phyloP scores from a whole-genome alignment of 2,888 invertebrate species.

The Aquatica leii region DNA sequence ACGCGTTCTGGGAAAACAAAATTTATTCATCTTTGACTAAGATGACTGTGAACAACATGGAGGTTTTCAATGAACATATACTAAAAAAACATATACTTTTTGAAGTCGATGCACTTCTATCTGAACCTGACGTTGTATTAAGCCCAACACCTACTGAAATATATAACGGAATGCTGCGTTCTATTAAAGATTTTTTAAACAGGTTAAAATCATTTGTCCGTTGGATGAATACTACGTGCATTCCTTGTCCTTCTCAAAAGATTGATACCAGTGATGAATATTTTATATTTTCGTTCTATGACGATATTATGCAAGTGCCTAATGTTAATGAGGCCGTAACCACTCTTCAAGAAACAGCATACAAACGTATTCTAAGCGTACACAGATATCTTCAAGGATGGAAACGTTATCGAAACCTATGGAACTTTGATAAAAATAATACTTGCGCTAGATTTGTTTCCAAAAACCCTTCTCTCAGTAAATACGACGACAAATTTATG shows the following conservation, averaged over 20 bases:
- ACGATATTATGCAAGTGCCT: constrained; percentile 77
- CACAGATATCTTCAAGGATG: constrained; percentile 71
- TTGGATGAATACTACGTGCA: constrained; percentile 86
- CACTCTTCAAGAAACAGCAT: constrained; percentile 73
- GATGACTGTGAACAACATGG: constrained; percentile 75
- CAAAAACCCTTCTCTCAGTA: constrained; percentile 68
- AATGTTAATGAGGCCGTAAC: constrained; percentile 73
- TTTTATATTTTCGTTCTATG: constrained; percentile 78
- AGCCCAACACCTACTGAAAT: constrained; percentile 80
- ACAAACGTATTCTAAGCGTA: constrained; percentile 71
- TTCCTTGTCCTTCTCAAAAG: constrained; percentile 73
- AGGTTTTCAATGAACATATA: constrained; percentile 68
- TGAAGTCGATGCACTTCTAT: constrained; percentile 79
- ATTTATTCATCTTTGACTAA: constrained; percentile 74
- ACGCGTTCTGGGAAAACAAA: constrained; percentile 82
- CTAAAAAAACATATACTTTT: constrained; percentile 71
- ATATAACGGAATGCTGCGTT: constrained; percentile 77
- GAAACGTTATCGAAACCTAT: constrained; percentile 77
- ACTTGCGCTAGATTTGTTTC: constrained; percentile 81
- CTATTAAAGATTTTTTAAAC: constrained; percentile 79
- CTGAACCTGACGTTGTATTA: constrained; percentile 78
- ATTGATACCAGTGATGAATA: constrained; percentile 67
- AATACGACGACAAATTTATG: constrained; percentile 85
- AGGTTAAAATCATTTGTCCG: constrained; percentile 79
- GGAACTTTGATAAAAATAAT: constrained; percentile 77